Evolutionary conservation across 2,888 invertebrate species (phyloP), one percentile per base, ranked within the genome.

Genomic region (Conus canariensis): DNA sequence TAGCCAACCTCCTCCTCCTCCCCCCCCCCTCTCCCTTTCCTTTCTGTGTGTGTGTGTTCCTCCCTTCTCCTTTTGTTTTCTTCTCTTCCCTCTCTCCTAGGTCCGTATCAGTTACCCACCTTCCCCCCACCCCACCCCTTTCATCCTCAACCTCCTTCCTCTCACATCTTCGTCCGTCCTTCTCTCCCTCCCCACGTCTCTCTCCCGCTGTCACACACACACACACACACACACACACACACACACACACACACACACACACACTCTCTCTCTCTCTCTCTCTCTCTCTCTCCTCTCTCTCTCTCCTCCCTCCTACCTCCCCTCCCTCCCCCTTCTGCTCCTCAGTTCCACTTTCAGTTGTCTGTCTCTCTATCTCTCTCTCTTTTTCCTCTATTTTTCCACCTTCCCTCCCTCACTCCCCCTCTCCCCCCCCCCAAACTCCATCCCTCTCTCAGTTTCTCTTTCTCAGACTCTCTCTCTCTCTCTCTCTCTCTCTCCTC

Each of bases 21-120:
- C 30, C 30, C 30, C 30, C 0, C 2, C 30, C 30, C 30, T 2
- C 30, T 30, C 30, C n/a, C n/a, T n/a, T n/a, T n/a, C n/a, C n/a
- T n/a, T n/a, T n/a, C n/a, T n/a, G n/a, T n/a, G n/a, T n/a, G n/a
- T n/a, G n/a, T n/a, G n/a, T n/a, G n/a, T n/a, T n/a, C n/a, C n/a
- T n/a, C n/a, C n/a, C n/a, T n/a, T n/a, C n/a, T n/a, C n/a, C n/a
- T n/a, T n/a, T n/a, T n/a, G n/a, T n/a, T n/a, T n/a, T n/a, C n/a
- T n/a, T n/a, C n/a, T n/a, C n/a, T n/a, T n/a, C 85, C 45, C 89
- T 85, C 58, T 85, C 89, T 58, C 85, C 30, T 67, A 67, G 58
- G 67, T 19, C 14, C 85, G 8, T 22, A 7, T 56, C 45, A 14
- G 10, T 86, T 22, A 22, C 89, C 83, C 85, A 67, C 85, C 56